Percentiles rank a stretch among this genome's conserved stretches.
Evolutionary conservation across 2,888 invertebrate genomes (phyloP).

Genomic region (Drosophila villosipedis): DNA sequence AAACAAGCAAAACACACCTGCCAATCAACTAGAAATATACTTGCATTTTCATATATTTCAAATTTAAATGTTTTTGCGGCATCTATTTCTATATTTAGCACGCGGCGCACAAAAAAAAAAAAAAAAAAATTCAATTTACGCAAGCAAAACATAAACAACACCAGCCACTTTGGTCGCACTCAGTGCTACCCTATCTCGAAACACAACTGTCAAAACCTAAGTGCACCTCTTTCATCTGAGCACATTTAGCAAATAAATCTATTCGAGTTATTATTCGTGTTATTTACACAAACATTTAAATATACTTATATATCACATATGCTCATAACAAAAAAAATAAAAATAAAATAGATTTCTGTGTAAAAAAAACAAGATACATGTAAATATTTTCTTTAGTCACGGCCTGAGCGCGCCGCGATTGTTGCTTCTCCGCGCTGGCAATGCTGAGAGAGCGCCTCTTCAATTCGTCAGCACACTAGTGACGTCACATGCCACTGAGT

Average conservation of each 20-base stretch:
- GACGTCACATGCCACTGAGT: slow-evolving; percentile 20
- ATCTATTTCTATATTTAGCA: slow-evolving; percentile 68
- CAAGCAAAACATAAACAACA: slow-evolving; percentile 33
- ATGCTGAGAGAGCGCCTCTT: slow-evolving; percentile 8
- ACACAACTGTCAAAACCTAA: background rate
- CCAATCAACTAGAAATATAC: slow-evolving; percentile 41
- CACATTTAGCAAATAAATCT: background rate
- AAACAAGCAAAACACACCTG: slow-evolving; percentile 32
- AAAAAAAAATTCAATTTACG: slow-evolving; percentile 49
- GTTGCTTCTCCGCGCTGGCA: slow-evolving; percentile 22
- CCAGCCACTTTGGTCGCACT: slow-evolving; percentile 23
- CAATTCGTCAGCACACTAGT: slow-evolving; percentile 1
- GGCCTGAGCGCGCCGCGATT: background rate
- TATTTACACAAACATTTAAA: background rate
- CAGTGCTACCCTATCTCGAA: slow-evolving; percentile 42
- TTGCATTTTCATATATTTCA: slow-evolving; percentile 62
- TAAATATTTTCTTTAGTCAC: background rate
- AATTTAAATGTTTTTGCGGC: slow-evolving; percentile 71
- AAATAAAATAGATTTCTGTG: background rate
- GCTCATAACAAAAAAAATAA: background rate
- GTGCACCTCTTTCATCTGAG: background rate
- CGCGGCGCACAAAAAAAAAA: slow-evolving; percentile 22
- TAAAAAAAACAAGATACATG: background rate
- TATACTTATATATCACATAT: background rate
- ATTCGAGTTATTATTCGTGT: background rate